Percentiles rank a stretch among this genome's conserved stretches.
Conservation (phyloP, 2,888 invertebrate genomes). For the Melinopterus prodromus region DNA sequence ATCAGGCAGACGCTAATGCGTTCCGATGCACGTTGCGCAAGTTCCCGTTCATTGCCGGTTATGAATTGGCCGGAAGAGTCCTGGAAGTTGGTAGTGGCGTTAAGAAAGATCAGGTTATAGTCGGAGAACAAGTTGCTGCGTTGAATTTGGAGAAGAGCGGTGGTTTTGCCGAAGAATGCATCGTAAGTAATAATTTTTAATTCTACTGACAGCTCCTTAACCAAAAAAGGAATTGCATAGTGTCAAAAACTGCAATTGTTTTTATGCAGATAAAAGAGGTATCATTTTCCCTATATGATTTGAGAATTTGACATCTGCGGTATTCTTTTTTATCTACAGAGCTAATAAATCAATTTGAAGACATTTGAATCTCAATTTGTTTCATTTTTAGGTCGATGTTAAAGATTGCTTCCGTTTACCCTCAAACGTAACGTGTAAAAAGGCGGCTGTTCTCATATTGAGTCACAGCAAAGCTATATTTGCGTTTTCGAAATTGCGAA, state of each 20-base stretch:
- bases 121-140: constrained; percentile 69
- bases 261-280: not conserved
- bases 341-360: not conserved
- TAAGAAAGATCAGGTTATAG: constrained; percentile 53
- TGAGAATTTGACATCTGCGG: not conserved
- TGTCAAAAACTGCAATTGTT: no score
- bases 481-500: constrained; percentile 66
- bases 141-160: constrained; percentile 65
- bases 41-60: constrained; percentile 70
- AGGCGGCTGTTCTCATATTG: constrained; percentile 67
- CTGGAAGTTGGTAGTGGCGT: constrained; percentile 65
- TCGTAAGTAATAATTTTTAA: constrained; percentile 54
- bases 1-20: constrained; percentile 67
- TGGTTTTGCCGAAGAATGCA: constrained; percentile 70
- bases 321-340: constrained; percentile 25
- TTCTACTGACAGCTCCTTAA: constrained; percentile 6
- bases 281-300: no score
- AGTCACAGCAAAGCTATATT: constrained; percentile 72
- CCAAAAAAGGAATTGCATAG: not conserved
- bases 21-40: constrained; percentile 62
- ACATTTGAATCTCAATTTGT: not conserved
- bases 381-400: constrained; percentile 51
- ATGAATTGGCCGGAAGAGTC: constrained; percentile 71
- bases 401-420: constrained; percentile 69
- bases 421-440: constrained; percentile 62